Percentiles rank a stretch among this genome's conserved stretches.
Evolutionary conservation across 2,797 vertebrate genomes (phyloP).

Genomic region (Amniataba percoides): DNA sequence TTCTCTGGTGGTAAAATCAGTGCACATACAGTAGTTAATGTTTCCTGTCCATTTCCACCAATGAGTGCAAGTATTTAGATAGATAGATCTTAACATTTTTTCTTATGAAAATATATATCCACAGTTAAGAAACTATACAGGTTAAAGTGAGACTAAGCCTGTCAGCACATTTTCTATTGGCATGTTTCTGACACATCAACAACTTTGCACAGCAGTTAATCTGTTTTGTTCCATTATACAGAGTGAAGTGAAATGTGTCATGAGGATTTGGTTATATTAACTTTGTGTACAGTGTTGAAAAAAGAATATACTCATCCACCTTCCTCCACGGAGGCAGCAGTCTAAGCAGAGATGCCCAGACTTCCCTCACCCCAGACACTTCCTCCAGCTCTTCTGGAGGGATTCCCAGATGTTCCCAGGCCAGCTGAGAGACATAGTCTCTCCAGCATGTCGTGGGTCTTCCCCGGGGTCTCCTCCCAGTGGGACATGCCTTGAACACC

Average conservation of each 20-base stretch:
- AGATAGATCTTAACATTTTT: conserved; percentile 4
- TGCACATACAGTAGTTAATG: conserved; percentile 45
- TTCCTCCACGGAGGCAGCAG: too few species aligned
- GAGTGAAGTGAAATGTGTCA: conserved; percentile 13
- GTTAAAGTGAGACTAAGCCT: not conserved
- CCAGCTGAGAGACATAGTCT: too few species aligned
- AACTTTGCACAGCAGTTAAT: conserved; percentile 38
- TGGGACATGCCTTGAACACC: too few species aligned
- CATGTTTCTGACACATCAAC: conserved; percentile 27
- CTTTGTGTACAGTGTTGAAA: conserved; percentile 30
- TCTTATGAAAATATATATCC: conserved; percentile 6
- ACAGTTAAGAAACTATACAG: not conserved
- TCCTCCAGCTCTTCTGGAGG: too few species aligned
- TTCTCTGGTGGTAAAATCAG: conserved; percentile 49
- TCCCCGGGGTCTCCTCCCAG: too few species aligned
- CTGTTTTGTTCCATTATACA: conserved; percentile 35
- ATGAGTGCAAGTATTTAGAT: conserved; percentile 7
- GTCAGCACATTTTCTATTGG: conserved; percentile 37
- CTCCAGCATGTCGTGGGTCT: too few species aligned
- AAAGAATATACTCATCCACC: conserved; percentile 19
- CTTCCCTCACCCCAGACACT: too few species aligned
- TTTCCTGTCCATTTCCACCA: conserved; percentile 17
- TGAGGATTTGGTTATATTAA: conserved; percentile 42
- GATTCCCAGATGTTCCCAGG: too few species aligned
- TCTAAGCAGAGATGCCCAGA: too few species aligned